phyloP scores from a whole-genome alignment of 2,113 vertebrate genomes.

The Erythrocercus mccallii region DNA sequence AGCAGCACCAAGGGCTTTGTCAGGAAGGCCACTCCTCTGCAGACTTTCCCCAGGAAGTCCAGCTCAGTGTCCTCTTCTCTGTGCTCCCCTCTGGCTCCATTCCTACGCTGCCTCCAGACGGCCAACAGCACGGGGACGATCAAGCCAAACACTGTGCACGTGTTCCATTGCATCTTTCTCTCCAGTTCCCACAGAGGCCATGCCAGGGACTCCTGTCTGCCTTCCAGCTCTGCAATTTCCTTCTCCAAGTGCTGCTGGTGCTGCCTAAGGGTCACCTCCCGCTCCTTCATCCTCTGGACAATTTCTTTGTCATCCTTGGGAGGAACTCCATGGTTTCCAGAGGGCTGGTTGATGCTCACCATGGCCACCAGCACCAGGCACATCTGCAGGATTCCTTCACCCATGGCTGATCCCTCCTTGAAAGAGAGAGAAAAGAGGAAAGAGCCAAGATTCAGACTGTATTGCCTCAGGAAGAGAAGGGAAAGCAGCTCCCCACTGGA shows the following conservation, averaged over 20 bases:
- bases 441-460: not conserved
- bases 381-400: accelerated
- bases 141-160: accelerated
- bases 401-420: not conserved
- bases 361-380: not conserved
- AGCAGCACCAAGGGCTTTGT: not conserved
- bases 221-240: not conserved
- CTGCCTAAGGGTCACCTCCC: accelerated
- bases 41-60: too few species aligned
- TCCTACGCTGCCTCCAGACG: not conserved
- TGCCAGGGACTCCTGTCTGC: not conserved
- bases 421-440: not conserved
- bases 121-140: accelerated
- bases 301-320: accelerated
- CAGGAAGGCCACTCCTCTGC: not conserved
- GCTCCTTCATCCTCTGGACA: too few species aligned
- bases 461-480: not conserved
- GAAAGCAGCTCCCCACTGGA: accelerated
- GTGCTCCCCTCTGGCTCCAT: too few species aligned
- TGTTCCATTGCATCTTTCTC: not conserved
- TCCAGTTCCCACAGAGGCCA: not conserved
- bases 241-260: not conserved
- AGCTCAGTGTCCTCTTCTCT: too few species aligned
- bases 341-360: accelerated
- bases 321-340: too few species aligned